Conservation (phyloP, 2,113 vertebrate species). For the Lasiurus cinereus region DNA sequence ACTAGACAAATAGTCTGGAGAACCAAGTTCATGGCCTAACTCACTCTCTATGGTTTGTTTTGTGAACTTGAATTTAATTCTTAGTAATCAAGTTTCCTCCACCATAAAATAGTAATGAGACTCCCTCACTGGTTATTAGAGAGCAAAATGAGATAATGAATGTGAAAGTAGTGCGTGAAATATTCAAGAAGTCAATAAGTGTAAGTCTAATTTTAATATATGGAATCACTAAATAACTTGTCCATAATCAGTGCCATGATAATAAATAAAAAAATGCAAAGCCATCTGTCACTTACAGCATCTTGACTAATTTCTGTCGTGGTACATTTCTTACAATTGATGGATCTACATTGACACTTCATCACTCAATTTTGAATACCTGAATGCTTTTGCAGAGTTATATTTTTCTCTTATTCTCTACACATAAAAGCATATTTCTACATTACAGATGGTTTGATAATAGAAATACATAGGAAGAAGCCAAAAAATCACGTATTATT, state of each 20-base stretch:
- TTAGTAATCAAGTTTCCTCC: slow-evolving; percentile 7
- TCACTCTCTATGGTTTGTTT: not conserved
- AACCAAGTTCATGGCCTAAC: not conserved
- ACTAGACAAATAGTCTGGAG: not conserved
- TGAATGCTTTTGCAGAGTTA: not conserved
- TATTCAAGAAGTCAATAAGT: slow-evolving; percentile 33
- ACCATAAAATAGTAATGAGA: not conserved
- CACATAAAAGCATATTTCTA: not conserved
- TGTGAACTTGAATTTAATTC: not conserved
- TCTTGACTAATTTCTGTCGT: not conserved
- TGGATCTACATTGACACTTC: not conserved
- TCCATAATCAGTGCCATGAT: not conserved
- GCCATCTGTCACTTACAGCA: not conserved
- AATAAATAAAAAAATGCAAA: slow-evolving; percentile 2
- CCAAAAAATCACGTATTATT: not conserved
- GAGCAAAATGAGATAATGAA: not conserved
- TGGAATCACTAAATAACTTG: not conserved
- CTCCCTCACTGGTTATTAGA: not conserved
- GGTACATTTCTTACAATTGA: not conserved
- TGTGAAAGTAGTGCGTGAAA: not conserved
- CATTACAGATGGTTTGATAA: not conserved
- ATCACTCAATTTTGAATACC: not conserved
- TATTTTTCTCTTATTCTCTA: slow-evolving; percentile 40
- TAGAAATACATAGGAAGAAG: not conserved
- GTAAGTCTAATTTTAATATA: slow-evolving; percentile 9